phyloP scores from a whole-genome alignment of 2,888 invertebrate genomes.

The Nomada goodeniana region DNA sequence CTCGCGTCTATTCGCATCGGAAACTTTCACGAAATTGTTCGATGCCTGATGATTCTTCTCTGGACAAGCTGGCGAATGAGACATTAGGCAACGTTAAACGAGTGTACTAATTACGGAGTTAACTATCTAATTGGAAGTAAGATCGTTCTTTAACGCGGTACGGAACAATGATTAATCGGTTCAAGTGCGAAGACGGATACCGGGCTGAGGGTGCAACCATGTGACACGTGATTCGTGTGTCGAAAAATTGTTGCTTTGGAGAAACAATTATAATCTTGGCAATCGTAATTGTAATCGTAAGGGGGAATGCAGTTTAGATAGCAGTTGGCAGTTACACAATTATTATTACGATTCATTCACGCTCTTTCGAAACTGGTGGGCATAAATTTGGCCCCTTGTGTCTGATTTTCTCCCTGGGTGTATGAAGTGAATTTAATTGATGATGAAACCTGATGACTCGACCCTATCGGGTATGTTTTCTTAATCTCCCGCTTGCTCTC shows the following conservation, averaged over 20 bases:
- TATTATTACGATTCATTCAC: background rate
- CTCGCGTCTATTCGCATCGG: conserved; percentile 33
- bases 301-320: background rate
- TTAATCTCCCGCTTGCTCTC: conserved; percentile 18
- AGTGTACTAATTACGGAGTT: conserved; percentile 44
- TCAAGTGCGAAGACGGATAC: background rate
- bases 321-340: background rate
- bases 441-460: conserved; percentile 30
- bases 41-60: conserved; percentile 33
- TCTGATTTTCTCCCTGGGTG: too few species aligned
- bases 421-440: conserved; percentile 14
- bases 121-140: conserved; percentile 40
- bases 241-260: background rate
- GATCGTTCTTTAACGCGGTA: conserved; percentile 7
- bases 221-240: background rate
- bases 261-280: background rate
- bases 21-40: conserved; percentile 58
- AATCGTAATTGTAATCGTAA: background rate
- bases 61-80: conserved; percentile 25
- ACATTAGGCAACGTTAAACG: conserved; percentile 44
- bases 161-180: conserved; percentile 28
- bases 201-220: background rate
- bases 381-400: background rate
- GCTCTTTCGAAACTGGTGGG: background rate
- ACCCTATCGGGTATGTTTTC: conserved; percentile 14